A percentile compares a stretch with the other conserved stretches of the same genome.
These are phyloP conservation scores for Cottus gobio DNA, from an alignment of 2,113 vertebrate genomes.

Conservation along the genomic window DNA sequence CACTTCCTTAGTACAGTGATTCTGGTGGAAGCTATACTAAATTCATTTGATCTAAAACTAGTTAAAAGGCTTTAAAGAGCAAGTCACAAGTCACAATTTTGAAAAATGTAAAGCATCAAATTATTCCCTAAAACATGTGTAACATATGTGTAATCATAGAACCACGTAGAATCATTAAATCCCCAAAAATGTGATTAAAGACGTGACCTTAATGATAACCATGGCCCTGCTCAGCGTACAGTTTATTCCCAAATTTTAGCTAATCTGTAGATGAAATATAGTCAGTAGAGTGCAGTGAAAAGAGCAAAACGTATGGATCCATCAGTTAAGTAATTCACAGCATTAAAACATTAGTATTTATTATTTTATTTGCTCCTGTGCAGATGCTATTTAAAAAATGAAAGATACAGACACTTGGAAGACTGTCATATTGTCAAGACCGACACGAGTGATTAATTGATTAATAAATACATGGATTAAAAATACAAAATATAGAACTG, in stretches of 20 bases:
- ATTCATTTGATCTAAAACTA: not conserved
- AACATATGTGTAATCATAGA: not conserved
- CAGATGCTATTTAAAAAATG: constrained; percentile 11
- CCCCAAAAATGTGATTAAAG: not conserved
- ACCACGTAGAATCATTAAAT: not conserved
- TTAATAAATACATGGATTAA: not conserved
- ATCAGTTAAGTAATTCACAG: not conserved
- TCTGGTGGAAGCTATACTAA: not conserved
- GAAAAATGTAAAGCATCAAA: not conserved
- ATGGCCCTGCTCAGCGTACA: not conserved
- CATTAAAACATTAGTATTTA: constrained; percentile 16
- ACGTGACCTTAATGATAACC: not conserved
- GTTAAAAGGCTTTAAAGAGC: not conserved
- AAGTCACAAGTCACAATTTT: not conserved
- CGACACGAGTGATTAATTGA: not conserved
- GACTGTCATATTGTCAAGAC: not conserved
- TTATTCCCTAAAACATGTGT: not conserved
- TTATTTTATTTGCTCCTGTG: constrained; percentile 24
- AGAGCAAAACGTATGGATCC: not conserved
- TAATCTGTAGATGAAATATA: not conserved
- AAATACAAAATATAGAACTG: constrained; percentile 10
- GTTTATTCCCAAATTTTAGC: not conserved
- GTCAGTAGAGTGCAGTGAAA: not conserved
- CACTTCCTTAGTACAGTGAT: not conserved
- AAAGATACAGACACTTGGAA: constrained; percentile 24